Base-by-base conservation (phyloP, 1,140 invertebrate genomes). In the Drosophila kepulauana region DNA sequence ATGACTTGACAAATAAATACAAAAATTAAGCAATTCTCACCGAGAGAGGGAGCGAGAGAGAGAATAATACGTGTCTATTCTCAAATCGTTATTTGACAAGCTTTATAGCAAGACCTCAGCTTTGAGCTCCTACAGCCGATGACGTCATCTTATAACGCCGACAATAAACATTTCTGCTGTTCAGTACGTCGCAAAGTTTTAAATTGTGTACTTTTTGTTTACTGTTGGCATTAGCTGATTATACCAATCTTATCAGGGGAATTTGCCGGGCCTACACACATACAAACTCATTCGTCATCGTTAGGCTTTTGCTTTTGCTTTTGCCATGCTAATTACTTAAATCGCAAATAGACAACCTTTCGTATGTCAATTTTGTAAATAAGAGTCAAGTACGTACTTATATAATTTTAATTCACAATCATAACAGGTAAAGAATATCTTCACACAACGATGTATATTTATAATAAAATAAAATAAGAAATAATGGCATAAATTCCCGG, bases 161-260 rank as follows among this genome's bases (percentile, higher is more conserved):
- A 54, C 54, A 51, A 52, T 66, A 25, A 48, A 54, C 13, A 56
- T 33, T 48, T 16, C 11, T 33, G 45, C 33, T 58, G 41, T 56
- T 56, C 13, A 8, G 7, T 56, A 48, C 11, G 35, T 38, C 52
- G n/a, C 25, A 56, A 52, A n/a, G 3, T 64, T 51, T 52, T 20
- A 67, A 54, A 71, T 56, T 51, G 35, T 70, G 41, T 2, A 20
- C 33, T 43, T 43, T 61, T 45, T 58, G 51, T 65, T 82, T 81
- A 59, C 61, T 41, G 48, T 64, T 38, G 30, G 51, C 66, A 64
- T 70, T 63, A 62, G 46, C n/a, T 59, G 65, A 82, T 82, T 79
- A 76, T 71, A 61, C 71, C 67, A 86, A 76, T 86, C 82, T 86
- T 86, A 86, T 86, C 82, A 73, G 45, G 33, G 59, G 58, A 67